Conservation (phyloP, 1,140 invertebrate species). For the Drosophila albomicans region DNA sequence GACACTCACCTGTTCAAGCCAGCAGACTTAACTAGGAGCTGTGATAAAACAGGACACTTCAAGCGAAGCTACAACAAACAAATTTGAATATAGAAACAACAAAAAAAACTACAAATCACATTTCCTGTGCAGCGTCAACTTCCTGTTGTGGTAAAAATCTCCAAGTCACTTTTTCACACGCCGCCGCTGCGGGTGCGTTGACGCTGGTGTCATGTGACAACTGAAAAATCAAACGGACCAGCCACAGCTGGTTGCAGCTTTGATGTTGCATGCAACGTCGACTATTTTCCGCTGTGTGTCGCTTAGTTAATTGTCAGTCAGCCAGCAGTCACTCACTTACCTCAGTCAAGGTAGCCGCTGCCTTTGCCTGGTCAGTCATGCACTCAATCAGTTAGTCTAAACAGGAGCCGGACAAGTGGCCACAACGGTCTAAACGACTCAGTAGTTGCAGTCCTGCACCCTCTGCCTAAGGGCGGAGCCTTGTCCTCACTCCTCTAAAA, state of each 20-base stretch:
- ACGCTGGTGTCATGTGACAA: constrained; percentile 52
- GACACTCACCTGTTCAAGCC: constrained; percentile 61
- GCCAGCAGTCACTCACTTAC: constrained; percentile 60
- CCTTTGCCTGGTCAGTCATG: constrained; percentile 70
- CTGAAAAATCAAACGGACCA: constrained; percentile 61
- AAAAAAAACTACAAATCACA: constrained; percentile 77
- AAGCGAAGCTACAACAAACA: constrained; percentile 53
- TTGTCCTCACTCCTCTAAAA: constrained; percentile 23
- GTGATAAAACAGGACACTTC: constrained; percentile 41
- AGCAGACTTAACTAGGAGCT: not conserved
- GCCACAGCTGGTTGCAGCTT: constrained; percentile 62
- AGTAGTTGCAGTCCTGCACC: constrained; percentile 33
- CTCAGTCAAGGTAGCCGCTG: constrained; percentile 39
- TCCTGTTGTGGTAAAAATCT: constrained; percentile 69
- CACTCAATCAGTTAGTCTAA: constrained; percentile 69
- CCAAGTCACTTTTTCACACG: constrained; percentile 76
- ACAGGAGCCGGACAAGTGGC: constrained; percentile 43
- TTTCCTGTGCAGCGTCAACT: constrained; percentile 76
- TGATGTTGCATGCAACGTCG: constrained; percentile 76
- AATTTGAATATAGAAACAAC: constrained; percentile 60
- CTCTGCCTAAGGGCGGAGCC: constrained; percentile 35
- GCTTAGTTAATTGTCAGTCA: constrained; percentile 64
- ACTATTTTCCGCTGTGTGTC: constrained; percentile 78
- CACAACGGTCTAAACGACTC: constrained; percentile 42
- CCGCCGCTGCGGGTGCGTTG: constrained; percentile 21